Base-by-base conservation (phyloP, 2,797 vertebrate genomes). In the Coccyzus lansbergi region DNA sequence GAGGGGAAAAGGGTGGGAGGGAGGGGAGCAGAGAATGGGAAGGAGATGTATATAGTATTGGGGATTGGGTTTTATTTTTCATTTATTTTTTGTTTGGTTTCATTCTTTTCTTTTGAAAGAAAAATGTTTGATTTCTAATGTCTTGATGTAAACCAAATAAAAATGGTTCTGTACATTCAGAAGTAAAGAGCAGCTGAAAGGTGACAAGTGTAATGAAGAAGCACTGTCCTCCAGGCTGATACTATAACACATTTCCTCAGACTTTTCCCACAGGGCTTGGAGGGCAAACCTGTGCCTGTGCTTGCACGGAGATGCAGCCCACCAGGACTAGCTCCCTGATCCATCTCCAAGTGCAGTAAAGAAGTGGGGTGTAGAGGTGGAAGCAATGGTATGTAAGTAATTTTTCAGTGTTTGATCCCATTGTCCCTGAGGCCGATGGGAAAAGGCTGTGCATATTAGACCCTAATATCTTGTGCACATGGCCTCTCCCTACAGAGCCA, bases 91-190 rank as follows among this genome's bases (percentile, higher is more conserved):
- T 78, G 40, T 34, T 93, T 84, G 21, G 21, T 83, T 86, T 53
- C 86, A 25, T 83, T 52, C 15, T 15, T 74, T 58, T 52, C 46
- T 79, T 58, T 46, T 31, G 0, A 2, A 9, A 48, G 8, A 31
- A 38, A 71, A 68, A 77, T 60, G 81, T 74, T 94, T 94, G 51
- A 86, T 94, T 94, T 88, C 68, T 94, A 44, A 86, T 93, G 82
- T 96, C 93, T 94, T 96, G 86, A 86, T 94, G 89, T 93, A 95
- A 95, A 92, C 92, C 94, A 92, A 93, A 96, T 87, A 93, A 95
- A 93, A 81, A 69, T 16, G 78, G 70, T 95, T 95, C 94, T 96
- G 78, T 96, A 75, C 42, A 56, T 89, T 67, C n/a, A 48, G 80
- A 94, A 95, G 90, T 88, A 91, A 94, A 86, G 92, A 97, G 90